Percentiles rank a stretch among this genome's conserved stretches.
phyloP scores from a whole-genome alignment of 2,797 vertebrate genomes.

The Iguana delicatissima region DNA sequence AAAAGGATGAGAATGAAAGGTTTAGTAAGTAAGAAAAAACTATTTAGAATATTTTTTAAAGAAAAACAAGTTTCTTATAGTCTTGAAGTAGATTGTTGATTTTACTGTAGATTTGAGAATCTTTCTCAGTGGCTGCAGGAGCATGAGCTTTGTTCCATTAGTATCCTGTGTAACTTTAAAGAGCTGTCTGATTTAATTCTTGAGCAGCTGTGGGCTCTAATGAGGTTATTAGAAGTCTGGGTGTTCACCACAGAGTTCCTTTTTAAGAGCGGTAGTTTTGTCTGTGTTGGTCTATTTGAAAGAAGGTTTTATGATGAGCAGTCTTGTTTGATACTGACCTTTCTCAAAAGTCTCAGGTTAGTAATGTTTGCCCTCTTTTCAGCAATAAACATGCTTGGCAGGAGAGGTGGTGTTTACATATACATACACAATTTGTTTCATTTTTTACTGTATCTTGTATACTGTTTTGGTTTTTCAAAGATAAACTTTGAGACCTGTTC shows the following conservation, averaged over 20 bases:
- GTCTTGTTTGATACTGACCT: background rate
- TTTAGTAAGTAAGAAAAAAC: background rate
- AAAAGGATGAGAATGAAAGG: background rate
- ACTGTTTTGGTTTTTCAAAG: background rate
- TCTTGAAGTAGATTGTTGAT: too few species aligned
- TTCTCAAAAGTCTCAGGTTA: background rate
- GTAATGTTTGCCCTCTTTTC: background rate
- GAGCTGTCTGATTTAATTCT: too few species aligned
- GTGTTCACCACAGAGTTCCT: background rate
- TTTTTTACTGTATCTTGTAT: background rate
- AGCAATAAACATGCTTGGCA: background rate
- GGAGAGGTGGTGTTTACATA: background rate
- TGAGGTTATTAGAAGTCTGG: too few species aligned
- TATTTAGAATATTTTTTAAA: too few species aligned
- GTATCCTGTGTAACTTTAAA: too few species aligned
- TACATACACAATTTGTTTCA: background rate
- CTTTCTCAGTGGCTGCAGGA: too few species aligned
- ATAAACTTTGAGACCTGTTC: background rate
- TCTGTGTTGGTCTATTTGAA: background rate
- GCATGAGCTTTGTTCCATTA: too few species aligned
- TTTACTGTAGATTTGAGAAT: too few species aligned
- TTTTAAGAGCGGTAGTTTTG: background rate
- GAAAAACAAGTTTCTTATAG: too few species aligned
- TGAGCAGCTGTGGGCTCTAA: too few species aligned
- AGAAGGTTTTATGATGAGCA: background rate